Conservation (phyloP, 1,140 invertebrate genomes). For the Euschistus heros region DNA sequence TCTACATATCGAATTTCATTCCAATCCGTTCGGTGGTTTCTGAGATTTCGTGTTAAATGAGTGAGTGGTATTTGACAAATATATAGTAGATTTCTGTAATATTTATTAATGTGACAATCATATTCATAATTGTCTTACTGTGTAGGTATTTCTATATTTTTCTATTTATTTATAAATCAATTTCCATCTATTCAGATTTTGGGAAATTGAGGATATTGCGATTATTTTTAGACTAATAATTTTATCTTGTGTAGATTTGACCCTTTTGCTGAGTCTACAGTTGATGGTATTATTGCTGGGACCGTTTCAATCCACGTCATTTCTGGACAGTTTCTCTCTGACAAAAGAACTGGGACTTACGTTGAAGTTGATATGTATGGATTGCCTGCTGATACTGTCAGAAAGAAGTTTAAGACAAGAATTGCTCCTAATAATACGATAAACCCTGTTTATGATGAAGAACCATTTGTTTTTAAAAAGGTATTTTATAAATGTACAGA, state of each 20-base stretch:
- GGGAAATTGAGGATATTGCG: no score
- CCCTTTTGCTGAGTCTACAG: conserved; percentile 96
- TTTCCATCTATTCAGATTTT: no score
- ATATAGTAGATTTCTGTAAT: no score
- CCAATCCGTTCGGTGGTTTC: no score
- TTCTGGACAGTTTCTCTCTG: conserved; percentile 88
- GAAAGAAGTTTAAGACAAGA: conserved; percentile 88
- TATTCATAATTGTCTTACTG: no score
- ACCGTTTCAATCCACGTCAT: conserved; percentile 84
- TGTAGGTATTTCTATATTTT: no score
- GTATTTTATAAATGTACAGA: conserved; percentile 45
- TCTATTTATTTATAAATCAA: no score
- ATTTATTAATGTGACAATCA: no score
- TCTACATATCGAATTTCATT: no score
- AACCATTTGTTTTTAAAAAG: conserved; percentile 97
- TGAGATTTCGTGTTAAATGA: no score
- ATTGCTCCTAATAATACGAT: conserved; percentile 91
- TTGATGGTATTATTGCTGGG: conserved; percentile 98
- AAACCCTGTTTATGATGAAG: conserved; percentile 88
- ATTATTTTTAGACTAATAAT: no score
- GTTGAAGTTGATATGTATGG: conserved; percentile 99
- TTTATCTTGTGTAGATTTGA: conserved; percentile 55
- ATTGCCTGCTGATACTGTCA: conserved; percentile 92
- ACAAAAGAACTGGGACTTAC: conserved; percentile 91
- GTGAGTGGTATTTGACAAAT: no score